Base-by-base conservation (phyloP, 2,797 vertebrate genomes). In the Zalophus californianus region DNA sequence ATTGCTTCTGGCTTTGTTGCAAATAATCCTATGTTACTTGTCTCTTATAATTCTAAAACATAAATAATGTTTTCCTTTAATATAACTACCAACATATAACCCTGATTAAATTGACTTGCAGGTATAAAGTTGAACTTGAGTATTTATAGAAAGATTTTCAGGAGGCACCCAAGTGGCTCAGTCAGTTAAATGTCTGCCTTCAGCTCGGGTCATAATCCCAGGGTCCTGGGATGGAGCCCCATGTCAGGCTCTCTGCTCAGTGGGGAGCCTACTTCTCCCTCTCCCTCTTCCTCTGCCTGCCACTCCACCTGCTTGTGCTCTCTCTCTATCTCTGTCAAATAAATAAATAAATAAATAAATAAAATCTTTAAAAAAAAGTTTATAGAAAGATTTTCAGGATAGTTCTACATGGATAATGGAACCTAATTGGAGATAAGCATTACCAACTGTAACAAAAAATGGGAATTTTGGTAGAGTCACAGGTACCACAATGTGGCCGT, bases 51-150 rank as follows among this genome's bases (percentile, higher is more conserved):
- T 73, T 96, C 78, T 91, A 97, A 97, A 98, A 91, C 60, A 90
- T 0, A 32, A 92, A 54, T 52, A 80, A 98, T 94, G 94, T 98
- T 98, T 86, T 94, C 91, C 73, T 94, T 97, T 95, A 97, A 52
- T 64, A 91, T 90, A 98, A 94, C 35, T 95, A 75, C 64, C 84
- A 97, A 96, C 80, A 83, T 86, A 93, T 80, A 96, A 94, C 77
- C 73, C 62, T 44, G 48, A 32, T 87, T 97, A 95, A 97, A 96
- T 80, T 92, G 72, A 97, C 52, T 97, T 97, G 27, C 0, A 83
- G 38, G 98, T 96, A 94, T 88, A 68, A 96, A 83, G 70, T 92
- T 96, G 94, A 96, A 83, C 50, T 25, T 78, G 13, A 5, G 79
- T 94, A 95, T 98, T 94, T 93, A 60, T 20, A 89, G 56, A 96